Evolutionary conservation across 2,888 invertebrate species (phyloP), one percentile per base, ranked within the genome.

Genomic region (Noctua pronuba): DNA sequence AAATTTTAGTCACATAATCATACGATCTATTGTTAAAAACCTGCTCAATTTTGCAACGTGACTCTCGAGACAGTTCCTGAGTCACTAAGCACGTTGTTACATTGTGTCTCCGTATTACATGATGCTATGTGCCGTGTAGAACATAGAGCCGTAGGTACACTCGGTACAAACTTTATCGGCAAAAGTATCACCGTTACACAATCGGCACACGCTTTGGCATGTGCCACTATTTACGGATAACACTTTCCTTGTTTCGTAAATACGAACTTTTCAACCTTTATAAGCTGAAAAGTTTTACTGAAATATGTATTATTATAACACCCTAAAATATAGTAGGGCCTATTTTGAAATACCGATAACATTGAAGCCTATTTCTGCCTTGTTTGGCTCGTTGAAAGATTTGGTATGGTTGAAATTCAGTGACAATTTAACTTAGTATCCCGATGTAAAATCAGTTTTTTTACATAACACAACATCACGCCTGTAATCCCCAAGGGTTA

Each of bases 21-120:
- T 77, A 65, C 21, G 1, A 11, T 35, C 24, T 69, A 41, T 81
- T 72, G 52, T 84, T 24, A 46, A 49, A 41, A 60, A 72, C 46
- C 49, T 41, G 69, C 41, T 70, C 67, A 69, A 73, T 55, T 69
- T 55, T 60, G 65, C 82, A 76, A 85, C 83, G 86, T 82, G 83
- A 82, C 82, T 28, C 13, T 49, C 35, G 55, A 82, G 82, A 69
- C 69, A 62, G 60, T 44, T 72, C 64, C 46, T 76, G 77, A 85
- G 71, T 85, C 76, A 76, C 46, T 46, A 38, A 58, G 38, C 67
- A 85, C 82, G 70, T 85, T 82, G 65, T 75, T n/a, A 16, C 66
- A 35, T 46, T 52, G n/a, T 82, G 65, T 70, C 68, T 49, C 18
- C 55, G 11, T 62, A 55, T 77, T 69, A 77, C 66, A 66, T 65